Evolutionary conservation across 2,888 invertebrate genomes (phyloP).

Genomic region (Kryphioiulus occultus): DNA sequence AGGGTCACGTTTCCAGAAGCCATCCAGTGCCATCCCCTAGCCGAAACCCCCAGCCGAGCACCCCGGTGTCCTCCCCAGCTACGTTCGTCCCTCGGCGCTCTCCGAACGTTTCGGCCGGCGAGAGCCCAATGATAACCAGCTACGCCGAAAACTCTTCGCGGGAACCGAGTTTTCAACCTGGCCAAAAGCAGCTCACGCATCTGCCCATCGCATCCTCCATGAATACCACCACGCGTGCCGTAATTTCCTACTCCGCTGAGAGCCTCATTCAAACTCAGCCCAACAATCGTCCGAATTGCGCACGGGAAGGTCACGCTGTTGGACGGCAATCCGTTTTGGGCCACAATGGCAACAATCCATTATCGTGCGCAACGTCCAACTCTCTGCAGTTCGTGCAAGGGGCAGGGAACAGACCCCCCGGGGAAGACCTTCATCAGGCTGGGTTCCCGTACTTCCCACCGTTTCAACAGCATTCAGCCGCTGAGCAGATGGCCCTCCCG

Average conservation of each 20-base stretch:
- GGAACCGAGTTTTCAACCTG: constrained; percentile 40
- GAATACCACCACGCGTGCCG: constrained; percentile 41
- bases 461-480: constrained; percentile 41
- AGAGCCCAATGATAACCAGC: constrained; percentile 31
- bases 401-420: neutral
- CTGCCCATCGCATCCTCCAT: neutral
- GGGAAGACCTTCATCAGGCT: constrained; percentile 42
- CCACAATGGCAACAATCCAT: neutral
- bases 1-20: constrained; percentile 3
- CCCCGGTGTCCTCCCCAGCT: constrained; percentile 46
- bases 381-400: neutral
- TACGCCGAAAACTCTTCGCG: constrained; percentile 13
- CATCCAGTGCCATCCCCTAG: constrained; percentile 42
- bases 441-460: constrained; percentile 42
- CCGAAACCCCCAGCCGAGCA: neutral
- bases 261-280: constrained; percentile 52
- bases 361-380: neutral
- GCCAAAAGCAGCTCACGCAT: constrained; percentile 48
- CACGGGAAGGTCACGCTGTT: constrained; percentile 17
- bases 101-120: constrained; percentile 39
- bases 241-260: constrained; percentile 54
- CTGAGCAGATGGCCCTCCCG: neutral
- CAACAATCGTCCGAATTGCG: constrained; percentile 51
- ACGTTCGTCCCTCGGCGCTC: constrained; percentile 49
- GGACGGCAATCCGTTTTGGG: neutral